Base-by-base conservation (phyloP, 2,113 vertebrate genomes). In the Proterorhinus semilunaris region DNA sequence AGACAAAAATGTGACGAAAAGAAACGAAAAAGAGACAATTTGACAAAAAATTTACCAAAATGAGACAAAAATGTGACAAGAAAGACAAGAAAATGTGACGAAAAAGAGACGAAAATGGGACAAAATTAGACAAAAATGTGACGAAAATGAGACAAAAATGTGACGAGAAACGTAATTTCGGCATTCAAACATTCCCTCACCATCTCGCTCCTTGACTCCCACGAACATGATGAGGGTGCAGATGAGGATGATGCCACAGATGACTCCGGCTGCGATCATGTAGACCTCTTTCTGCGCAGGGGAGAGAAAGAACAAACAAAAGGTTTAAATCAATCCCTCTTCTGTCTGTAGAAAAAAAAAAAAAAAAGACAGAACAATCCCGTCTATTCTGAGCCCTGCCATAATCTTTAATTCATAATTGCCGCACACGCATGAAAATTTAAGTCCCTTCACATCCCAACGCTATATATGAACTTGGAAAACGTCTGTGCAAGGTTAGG, bases 151-250 rank as follows among this genome's bases (percentile, higher is more conserved):
- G 27, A 27, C 3, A 3, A 27, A 27, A 27, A 27, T 27, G 1
- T 27, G 27, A 27, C 27, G 27, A 27, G 3, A 27, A 27, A 27
- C 27, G 13, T 6, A 6, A 51, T 51, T 51, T 36, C 27, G 2
- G 7, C 3, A 17, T 17, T 10, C 2, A 43, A 36, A 45, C 65
- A 49, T 62, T 7, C 7, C 75, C 95, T 94, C 84, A 98, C 96
- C 96, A 6, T 96, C 92, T 90, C 84, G 92, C 90, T 99, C 97
- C 84, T 91, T 96, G 63, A 99, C 96, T 72, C 98, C 98, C 12
- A 97, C 78, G 82, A 94, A 92, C 90, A 99, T 95, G 73, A 95
- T 75, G 48, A 91, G 1, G 0, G 89, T 92, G 88, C 97, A 98
- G 79, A 98, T 75, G 0, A 97, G 86, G 69, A 98, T 98, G 12